Percentiles rank a stretch among this genome's conserved stretches.
These are phyloP conservation scores for Scaptomyza parva DNA, from an alignment of 2,888 invertebrate genomes.

Conservation along the genomic window DNA sequence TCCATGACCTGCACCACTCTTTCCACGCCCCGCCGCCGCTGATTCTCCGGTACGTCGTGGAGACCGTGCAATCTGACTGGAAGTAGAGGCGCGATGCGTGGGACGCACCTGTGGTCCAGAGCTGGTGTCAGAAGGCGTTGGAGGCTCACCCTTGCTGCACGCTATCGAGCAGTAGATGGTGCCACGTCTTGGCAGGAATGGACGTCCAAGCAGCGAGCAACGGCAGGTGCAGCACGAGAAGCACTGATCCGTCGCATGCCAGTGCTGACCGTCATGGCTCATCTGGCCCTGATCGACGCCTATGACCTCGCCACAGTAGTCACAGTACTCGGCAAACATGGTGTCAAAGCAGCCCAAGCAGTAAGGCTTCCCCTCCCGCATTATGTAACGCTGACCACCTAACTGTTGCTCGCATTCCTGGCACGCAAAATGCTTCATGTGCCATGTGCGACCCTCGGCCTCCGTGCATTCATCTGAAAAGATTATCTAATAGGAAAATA, in stretches of 20 bases:
- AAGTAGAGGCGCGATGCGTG: constrained; percentile 85
- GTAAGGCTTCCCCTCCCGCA: constrained; percentile 97
- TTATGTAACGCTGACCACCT: constrained; percentile 99
- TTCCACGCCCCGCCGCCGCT: constrained; percentile 82
- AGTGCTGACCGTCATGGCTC: constrained; percentile 98
- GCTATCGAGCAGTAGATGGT: constrained; percentile 98
- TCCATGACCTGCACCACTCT: constrained; percentile 32
- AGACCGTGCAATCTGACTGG: constrained; percentile 85
- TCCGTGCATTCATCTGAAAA: constrained; percentile 99
- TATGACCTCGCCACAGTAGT: constrained; percentile 97
- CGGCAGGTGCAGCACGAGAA: constrained; percentile 96
- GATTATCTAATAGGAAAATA: constrained; percentile 90
- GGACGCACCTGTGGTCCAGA: constrained; percentile 89
- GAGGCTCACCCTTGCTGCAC: constrained; percentile 96
- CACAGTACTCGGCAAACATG: constrained; percentile 98
- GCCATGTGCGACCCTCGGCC: constrained; percentile 99
- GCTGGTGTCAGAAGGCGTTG: constrained; percentile 92
- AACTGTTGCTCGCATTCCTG: constrained; percentile 96
- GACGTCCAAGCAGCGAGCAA: constrained; percentile 91
- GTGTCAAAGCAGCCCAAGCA: constrained; percentile 97
- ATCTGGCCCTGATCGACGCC: constrained; percentile 99
- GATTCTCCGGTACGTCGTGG: constrained; percentile 70
- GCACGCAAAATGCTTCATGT: constrained; percentile 99
- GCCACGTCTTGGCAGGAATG: constrained; percentile 95
- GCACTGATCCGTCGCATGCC: constrained; percentile 98